These are phyloP conservation scores for Dryoscopus gambensis DNA, from an alignment of 2,113 vertebrate genomes.

Conservation along the genomic window DNA sequence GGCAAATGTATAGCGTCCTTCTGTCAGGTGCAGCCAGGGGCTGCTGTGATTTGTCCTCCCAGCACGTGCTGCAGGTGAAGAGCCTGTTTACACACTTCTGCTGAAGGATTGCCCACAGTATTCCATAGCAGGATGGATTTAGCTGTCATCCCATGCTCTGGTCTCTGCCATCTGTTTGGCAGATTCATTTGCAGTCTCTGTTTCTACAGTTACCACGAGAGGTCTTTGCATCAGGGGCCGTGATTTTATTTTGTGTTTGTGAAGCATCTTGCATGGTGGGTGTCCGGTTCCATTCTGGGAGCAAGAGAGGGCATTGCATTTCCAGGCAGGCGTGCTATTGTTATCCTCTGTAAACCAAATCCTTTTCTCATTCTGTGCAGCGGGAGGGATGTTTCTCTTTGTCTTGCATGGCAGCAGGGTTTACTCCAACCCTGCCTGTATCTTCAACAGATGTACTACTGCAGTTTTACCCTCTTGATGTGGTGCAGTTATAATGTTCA, in stretches of 20 bases:
- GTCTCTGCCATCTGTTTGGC: neutral
- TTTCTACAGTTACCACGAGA: neutral
- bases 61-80: neutral
- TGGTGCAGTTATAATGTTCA: neutral
- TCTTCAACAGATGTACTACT: neutral
- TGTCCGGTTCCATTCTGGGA: neutral
- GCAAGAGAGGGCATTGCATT: neutral
- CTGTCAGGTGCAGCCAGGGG: neutral
- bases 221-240: neutral
- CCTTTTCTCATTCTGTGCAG: neutral
- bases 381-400: neutral
- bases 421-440: neutral
- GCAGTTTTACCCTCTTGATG: neutral
- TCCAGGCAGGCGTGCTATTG: neutral
- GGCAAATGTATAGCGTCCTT: neutral
- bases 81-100: neutral
- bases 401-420: neutral
- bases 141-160: neutral
- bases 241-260: neutral
- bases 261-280: neutral
- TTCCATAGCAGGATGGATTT: neutral
- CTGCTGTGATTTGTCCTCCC: neutral
- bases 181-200: neutral
- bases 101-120: neutral
- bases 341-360: neutral